Evolutionary conservation across 2,888 invertebrate species (phyloP).

Genomic region (Platycnemis pennipes): DNA sequence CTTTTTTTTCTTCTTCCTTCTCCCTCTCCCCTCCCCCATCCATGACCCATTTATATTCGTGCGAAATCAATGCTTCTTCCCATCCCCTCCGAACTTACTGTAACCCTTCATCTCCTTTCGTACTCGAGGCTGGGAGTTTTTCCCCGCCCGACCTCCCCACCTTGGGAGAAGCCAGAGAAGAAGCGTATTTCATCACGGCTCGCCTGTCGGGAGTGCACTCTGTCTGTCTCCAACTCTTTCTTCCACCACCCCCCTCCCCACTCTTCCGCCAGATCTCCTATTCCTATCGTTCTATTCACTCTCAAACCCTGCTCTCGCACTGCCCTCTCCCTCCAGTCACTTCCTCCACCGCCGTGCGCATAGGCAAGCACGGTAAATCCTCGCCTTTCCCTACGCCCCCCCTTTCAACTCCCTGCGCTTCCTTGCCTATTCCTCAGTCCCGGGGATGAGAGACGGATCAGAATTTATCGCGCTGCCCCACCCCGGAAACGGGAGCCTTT

Average conservation of each 20-base stretch:
- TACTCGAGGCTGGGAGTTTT: not conserved
- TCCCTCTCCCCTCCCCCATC: not conserved
- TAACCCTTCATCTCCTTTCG: slow-evolving; percentile 1
- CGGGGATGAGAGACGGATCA: slow-evolving; percentile 65
- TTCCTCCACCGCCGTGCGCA: not conserved
- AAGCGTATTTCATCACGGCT: slow-evolving; percentile 60
- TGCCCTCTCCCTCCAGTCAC: not conserved
- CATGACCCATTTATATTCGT: slow-evolving; percentile 26
- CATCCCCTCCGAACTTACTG: not conserved
- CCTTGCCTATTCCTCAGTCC: slow-evolving; percentile 6
- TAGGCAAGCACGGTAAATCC: slow-evolving; percentile 13
- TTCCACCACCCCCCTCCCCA: not conserved
- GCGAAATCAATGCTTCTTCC: slow-evolving; percentile 3
- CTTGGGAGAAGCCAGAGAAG: slow-evolving; percentile 34
- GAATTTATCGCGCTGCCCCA: slow-evolving; percentile 61
- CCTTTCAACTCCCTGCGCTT: not conserved
- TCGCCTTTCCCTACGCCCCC: not conserved
- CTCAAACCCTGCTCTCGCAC: not conserved
- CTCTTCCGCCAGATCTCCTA: too few species aligned
- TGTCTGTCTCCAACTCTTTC: not conserved
- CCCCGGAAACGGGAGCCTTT: slow-evolving; percentile 49
- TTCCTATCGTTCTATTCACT: too few species aligned
- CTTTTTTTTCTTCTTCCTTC: not conserved
- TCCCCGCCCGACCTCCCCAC: not conserved
- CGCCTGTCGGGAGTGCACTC: not conserved